These are phyloP conservation scores for Onychostoma macrolepis DNA, from an alignment of 2,113 vertebrate species.

Conservation along the genomic window DNA sequence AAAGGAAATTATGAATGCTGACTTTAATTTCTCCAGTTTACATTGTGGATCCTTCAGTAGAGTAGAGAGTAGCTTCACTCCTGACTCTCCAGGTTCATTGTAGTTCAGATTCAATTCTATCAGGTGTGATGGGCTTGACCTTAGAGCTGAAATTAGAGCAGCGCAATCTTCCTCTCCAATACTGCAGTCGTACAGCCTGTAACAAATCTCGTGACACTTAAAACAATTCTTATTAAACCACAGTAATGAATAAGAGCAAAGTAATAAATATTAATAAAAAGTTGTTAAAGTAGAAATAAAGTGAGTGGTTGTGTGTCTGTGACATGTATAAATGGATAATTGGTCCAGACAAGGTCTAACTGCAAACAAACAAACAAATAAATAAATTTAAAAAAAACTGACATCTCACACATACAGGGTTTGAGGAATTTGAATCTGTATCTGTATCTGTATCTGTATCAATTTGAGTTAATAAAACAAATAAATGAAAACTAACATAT, in stretches of 20 bases:
- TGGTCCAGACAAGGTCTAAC: too few species aligned
- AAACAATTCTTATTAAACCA: not conserved
- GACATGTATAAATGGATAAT: too few species aligned
- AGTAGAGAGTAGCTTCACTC: not conserved
- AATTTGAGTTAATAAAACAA: too few species aligned
- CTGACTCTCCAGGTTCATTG: not conserved
- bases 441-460: too few species aligned
- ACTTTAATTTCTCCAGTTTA: not conserved
- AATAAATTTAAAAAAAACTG: too few species aligned
- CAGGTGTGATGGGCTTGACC: not conserved
- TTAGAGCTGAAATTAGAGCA: not conserved
- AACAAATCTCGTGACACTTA: not conserved
- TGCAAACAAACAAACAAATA: too few species aligned
- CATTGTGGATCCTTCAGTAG: not conserved
- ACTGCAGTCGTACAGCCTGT: not conserved
- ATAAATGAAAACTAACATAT: not conserved
- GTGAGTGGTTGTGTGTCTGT: too few species aligned
- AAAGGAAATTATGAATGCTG: not conserved
- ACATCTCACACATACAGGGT: too few species aligned
- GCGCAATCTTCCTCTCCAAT: not conserved
- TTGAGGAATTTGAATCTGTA: too few species aligned
- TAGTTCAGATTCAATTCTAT: not conserved
- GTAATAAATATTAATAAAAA: not conserved
- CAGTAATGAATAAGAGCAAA: not conserved
- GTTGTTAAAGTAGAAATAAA: not conserved